Percentiles rank a stretch among this genome's conserved stretches.
phyloP scores from a whole-genome alignment of 2,888 invertebrate genomes.

The Cactoblastis cactorum region DNA sequence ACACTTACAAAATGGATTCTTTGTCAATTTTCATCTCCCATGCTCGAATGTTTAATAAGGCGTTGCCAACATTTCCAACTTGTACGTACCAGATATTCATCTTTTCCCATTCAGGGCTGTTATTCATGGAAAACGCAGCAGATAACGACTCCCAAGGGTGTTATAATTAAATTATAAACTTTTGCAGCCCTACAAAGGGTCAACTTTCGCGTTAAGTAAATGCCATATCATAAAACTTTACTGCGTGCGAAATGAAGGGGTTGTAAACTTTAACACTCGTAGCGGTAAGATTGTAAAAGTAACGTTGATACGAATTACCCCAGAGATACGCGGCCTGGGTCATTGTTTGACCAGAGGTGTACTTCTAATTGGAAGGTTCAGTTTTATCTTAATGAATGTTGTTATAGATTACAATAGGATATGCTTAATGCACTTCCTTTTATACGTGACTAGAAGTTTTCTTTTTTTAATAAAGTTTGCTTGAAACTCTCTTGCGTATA shows the following conservation, averaged over 20 bases:
- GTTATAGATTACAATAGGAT: constrained; percentile 8
- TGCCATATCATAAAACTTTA: constrained; percentile 75
- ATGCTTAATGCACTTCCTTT: too few species aligned
- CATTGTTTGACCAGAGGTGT: constrained; percentile 20
- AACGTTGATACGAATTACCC: constrained; percentile 41
- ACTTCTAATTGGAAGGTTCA: constrained; percentile 24
- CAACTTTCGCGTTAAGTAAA: constrained; percentile 70
- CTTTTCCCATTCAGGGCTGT: constrained; percentile 17
- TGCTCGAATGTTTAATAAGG: not conserved
- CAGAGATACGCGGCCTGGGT: constrained; percentile 3
- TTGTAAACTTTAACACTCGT: constrained; percentile 64
- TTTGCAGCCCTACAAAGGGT: constrained; percentile 60
- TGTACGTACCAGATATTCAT: constrained; percentile 8
- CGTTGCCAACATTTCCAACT: not conserved
- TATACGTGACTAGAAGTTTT: too few species aligned
- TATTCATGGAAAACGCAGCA: constrained; percentile 32
- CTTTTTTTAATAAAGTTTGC: too few species aligned
- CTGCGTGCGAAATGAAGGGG: constrained; percentile 75
- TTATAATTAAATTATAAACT: constrained; percentile 78
- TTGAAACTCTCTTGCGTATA: too few species aligned
- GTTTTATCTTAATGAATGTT: constrained; percentile 19
- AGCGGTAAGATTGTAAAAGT: constrained; percentile 54
- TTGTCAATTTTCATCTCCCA: not conserved
- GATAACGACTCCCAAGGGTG: constrained; percentile 66
- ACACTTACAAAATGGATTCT: too few species aligned